A percentile compares a stretch with the other conserved stretches of the same genome.
These are phyloP conservation scores for Pachydiplax longipennis DNA, from an alignment of 2,888 invertebrate species.

Conservation along the genomic window DNA sequence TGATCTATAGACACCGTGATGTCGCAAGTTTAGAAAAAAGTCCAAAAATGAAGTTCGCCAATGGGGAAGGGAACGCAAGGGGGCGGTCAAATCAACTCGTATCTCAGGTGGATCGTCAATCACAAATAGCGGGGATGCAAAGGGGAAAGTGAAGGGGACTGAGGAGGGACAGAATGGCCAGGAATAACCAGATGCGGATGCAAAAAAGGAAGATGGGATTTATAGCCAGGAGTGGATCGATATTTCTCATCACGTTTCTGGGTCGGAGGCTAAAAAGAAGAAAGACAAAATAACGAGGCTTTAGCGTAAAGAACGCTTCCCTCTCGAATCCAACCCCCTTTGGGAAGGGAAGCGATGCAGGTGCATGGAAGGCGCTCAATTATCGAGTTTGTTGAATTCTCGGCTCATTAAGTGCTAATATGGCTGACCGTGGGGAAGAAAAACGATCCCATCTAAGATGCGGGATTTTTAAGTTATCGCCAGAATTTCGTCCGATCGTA, in stretches of 20 bases:
- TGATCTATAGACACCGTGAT: too few species aligned
- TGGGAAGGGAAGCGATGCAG: background rate
- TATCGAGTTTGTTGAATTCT: background rate
- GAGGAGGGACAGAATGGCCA: background rate
- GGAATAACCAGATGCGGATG: background rate
- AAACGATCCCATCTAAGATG: background rate
- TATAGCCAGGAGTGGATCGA: background rate
- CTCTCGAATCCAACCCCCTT: background rate
- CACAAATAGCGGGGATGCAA: background rate
- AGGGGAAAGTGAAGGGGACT: background rate
- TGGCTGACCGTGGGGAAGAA: background rate
- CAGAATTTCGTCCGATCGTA: background rate
- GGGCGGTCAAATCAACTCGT: background rate
- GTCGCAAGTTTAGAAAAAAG: too few species aligned
- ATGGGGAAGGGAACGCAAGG: too few species aligned
- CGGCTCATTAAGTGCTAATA: background rate
- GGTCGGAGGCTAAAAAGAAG: background rate
- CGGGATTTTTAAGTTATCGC: background rate
- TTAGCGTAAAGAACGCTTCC: background rate
- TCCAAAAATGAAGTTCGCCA: too few species aligned
- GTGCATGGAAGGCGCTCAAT: background rate
- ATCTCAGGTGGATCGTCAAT: background rate
- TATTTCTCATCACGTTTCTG: constrained; percentile 8
- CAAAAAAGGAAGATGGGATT: background rate
- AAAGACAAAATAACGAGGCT: background rate